Evolutionary conservation across 2,113 vertebrate species (phyloP).

Genomic region (Lophura nycthemera): DNA sequence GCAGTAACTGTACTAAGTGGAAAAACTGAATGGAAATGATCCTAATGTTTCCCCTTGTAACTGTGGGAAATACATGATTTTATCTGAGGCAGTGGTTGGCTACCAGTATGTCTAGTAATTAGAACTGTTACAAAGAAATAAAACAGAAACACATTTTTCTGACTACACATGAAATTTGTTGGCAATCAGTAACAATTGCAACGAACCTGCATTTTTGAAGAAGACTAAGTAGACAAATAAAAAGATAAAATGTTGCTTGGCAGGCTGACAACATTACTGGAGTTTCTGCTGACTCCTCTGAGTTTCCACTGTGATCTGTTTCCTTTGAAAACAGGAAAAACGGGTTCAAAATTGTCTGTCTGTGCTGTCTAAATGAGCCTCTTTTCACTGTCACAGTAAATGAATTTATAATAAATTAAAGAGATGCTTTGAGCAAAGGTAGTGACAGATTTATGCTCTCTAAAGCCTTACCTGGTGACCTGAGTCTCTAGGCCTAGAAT

Average conservation of each 20-base stretch:
- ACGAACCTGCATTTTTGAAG: neutral
- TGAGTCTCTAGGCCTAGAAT: slow-evolving; percentile 1
- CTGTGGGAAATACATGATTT: slow-evolving; percentile 1
- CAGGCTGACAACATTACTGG: slow-evolving; percentile 30
- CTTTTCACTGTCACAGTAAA: slow-evolving; percentile 49
- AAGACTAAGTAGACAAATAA: slow-evolving; percentile 43
- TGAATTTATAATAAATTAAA: slow-evolving; percentile 51
- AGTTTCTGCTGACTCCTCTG: slow-evolving; percentile 61
- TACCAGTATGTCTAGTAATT: neutral
- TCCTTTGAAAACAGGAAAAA: slow-evolving; percentile 54
- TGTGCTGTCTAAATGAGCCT: neutral
- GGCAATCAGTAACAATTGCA: neutral
- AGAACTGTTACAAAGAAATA: neutral
- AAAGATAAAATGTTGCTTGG: slow-evolving; percentile 34
- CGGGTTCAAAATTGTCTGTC: slow-evolving; percentile 42
- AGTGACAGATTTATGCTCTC: slow-evolving; percentile 43
- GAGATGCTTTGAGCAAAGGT: slow-evolving; percentile 38
- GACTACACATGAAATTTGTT: neutral
- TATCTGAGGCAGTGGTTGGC: slow-evolving; percentile 6
- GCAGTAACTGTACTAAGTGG: neutral
- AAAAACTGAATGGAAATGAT: slow-evolving; percentile 12
- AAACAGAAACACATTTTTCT: neutral
- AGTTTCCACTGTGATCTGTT: slow-evolving; percentile 30
- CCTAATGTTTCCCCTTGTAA: neutral
- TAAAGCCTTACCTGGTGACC: slow-evolving; percentile 56